Evolutionary conservation across 2,113 vertebrate species (phyloP).

Genomic region (Halcyon malimbica): DNA sequence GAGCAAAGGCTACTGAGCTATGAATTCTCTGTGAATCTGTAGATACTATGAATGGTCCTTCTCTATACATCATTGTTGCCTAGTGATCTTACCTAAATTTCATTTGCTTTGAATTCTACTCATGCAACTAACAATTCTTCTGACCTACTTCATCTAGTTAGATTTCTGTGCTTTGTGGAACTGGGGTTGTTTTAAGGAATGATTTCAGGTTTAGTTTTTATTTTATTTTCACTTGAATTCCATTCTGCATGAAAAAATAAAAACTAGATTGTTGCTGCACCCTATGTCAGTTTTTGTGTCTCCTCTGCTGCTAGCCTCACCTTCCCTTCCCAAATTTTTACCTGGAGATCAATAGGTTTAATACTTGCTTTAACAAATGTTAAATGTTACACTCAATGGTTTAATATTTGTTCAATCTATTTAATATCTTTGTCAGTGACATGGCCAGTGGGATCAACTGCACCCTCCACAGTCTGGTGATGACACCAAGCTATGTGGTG

Average conservation of each 20-base stretch:
- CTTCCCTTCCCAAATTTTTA: background rate
- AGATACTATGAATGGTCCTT: background rate
- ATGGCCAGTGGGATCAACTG: no score
- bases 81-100: background rate
- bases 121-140: background rate
- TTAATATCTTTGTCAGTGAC: no score
- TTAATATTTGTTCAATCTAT: no score
- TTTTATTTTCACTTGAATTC: background rate
- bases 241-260: background rate
- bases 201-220: background rate
- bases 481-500: no score
- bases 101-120: background rate
- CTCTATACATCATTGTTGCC: background rate
- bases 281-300: background rate
- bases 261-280: background rate
- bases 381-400: no score
- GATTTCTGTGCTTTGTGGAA: background rate
- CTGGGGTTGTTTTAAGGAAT: background rate
- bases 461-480: no score
- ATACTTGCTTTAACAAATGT: background rate
- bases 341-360: background rate
- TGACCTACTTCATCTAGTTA: background rate
- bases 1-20: background rate
- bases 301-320: background rate
- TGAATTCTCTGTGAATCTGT: background rate